A percentile compares a stretch with the other conserved stretches of the same genome.
Conservation (phyloP, 2,113 vertebrate species). For the Stigmatopora nigra region DNA sequence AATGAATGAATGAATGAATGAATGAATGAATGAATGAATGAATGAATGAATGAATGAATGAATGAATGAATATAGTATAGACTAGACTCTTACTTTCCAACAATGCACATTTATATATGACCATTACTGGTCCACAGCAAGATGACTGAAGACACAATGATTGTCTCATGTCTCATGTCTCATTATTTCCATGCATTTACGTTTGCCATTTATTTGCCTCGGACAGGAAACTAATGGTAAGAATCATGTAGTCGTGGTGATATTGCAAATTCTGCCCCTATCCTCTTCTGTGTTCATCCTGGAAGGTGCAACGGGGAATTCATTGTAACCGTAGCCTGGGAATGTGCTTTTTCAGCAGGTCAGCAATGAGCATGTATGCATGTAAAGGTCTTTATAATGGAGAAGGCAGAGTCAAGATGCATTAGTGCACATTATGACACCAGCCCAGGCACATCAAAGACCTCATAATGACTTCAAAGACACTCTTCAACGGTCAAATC, state of each 20-base stretch:
- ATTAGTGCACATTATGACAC: slow-evolving; percentile 7
- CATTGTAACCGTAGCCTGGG: background rate
- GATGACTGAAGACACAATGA: no score
- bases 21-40: no score
- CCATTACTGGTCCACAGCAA: no score
- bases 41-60: no score
- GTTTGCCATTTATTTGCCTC: no score
- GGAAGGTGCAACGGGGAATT: background rate
- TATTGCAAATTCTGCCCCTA: background rate
- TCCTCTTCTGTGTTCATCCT: background rate
- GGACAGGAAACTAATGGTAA: background rate
- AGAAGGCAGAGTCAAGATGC: background rate
- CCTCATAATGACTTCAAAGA: slow-evolving; percentile 15
- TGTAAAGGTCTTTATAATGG: background rate
- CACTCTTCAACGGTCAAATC: slow-evolving; percentile 6
- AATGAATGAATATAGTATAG: no score
- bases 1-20: no score
- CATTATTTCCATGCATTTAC: no score
- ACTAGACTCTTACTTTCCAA: no score
- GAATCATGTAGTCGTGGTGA: background rate
- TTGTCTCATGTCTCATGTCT: no score
- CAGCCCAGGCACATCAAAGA: slow-evolving; percentile 13
- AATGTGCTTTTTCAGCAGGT: background rate
- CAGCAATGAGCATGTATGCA: background rate
- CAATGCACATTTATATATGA: no score